Percentiles rank a stretch among this genome's conserved stretches.
These are phyloP conservation scores for Panorpa germanica DNA, from an alignment of 2,888 invertebrate genomes.

Conservation along the genomic window DNA sequence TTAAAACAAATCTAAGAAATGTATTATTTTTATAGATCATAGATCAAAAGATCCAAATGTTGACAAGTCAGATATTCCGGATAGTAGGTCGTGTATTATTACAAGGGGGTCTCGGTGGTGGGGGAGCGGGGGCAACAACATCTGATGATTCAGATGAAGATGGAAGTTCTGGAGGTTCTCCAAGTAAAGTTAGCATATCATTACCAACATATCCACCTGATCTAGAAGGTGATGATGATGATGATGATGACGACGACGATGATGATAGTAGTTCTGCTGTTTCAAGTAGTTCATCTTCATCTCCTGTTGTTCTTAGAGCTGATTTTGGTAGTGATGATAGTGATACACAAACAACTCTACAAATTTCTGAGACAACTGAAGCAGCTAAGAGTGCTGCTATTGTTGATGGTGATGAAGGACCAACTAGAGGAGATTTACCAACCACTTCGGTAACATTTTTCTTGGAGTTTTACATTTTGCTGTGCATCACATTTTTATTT, in stretches of 20 bases:
- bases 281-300: slow-evolving; percentile 9
- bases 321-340: slow-evolving; percentile 11
- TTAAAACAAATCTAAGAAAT: no score
- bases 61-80: slow-evolving; percentile 52
- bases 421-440: no score
- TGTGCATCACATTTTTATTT: no score
- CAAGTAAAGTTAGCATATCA: slow-evolving; percentile 37
- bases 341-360: slow-evolving; percentile 14
- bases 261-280: slow-evolving; percentile 11
- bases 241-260: slow-evolving; percentile 20
- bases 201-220: slow-evolving; percentile 48
- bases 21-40: slow-evolving; percentile 48
- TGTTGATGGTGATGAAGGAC: no score
- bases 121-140: slow-evolving; percentile 22
- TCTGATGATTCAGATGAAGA: slow-evolving; percentile 30
- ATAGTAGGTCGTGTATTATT: slow-evolving; percentile 57
- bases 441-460: no score
- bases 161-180: slow-evolving; percentile 22
- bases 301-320: slow-evolving; percentile 1
- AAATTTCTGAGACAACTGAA: background rate
- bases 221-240: slow-evolving; percentile 39
- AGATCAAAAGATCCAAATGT: slow-evolving; percentile 58
- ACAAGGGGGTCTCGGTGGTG: slow-evolving; percentile 34
- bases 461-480: no score
- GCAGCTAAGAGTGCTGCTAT: slow-evolving; percentile 9